Evolutionary conservation across 2,888 invertebrate genomes (phyloP).

Genomic region (Rotaria magnacalcarata): DNA sequence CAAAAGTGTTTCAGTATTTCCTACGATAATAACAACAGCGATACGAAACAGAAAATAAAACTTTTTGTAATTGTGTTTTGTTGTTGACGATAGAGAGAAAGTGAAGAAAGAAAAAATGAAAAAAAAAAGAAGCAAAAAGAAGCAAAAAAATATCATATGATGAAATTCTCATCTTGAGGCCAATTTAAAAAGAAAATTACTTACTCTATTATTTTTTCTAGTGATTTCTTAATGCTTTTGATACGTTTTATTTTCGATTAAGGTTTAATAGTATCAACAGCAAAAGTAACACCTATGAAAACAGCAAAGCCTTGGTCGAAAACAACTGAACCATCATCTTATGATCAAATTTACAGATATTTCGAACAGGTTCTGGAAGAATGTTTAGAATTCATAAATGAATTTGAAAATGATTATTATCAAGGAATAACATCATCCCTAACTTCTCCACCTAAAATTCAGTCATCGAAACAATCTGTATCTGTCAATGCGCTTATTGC

Average conservation of each 20-base stretch:
- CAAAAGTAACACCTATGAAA: background rate
- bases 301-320: background rate
- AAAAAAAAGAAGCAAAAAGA: background rate
- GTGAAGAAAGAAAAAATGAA: background rate
- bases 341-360: slow-evolving; percentile 17
- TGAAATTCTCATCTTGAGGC: background rate
- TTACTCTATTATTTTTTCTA: background rate
- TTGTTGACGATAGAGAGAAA: background rate
- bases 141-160: background rate
- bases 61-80: slow-evolving; percentile 9
- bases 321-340: background rate
- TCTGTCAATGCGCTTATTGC: background rate
- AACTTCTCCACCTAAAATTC: background rate
- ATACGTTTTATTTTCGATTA: background rate
- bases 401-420: background rate
- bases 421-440: background rate
- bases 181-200: background rate
- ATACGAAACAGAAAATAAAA: background rate
- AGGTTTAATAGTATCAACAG: background rate
- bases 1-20: background rate
- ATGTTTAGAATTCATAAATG: background rate
- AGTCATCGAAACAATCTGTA: background rate
- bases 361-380: background rate
- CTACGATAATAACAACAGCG: slow-evolving; percentile 13
- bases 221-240: background rate